phyloP scores from a whole-genome alignment of 2,888 invertebrate genomes.

The Agrochola macilenta region DNA sequence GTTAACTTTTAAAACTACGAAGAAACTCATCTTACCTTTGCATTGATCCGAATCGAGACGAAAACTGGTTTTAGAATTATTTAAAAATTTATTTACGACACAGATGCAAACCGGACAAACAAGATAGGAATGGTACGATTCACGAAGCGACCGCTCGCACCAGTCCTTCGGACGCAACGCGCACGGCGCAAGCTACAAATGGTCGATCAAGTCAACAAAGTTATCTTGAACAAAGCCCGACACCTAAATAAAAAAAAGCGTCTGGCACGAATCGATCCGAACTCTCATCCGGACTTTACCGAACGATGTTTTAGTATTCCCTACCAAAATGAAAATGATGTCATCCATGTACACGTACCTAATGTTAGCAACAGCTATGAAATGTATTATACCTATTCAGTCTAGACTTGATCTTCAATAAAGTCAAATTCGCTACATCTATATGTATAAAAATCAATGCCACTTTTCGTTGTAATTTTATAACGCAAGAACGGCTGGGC shows the following conservation, averaged over 20 bases:
- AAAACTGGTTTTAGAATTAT: conserved; percentile 46
- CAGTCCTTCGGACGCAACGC: conserved; percentile 33
- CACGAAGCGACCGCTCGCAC: conserved; percentile 9
- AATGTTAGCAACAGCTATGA: not conserved
- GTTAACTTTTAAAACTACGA: not conserved
- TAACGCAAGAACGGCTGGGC: too few relatives aligned
- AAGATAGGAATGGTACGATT: conserved; percentile 19
- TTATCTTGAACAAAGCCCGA: conserved; percentile 32
- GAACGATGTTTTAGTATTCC: conserved; percentile 24
- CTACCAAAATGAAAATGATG: conserved; percentile 33
- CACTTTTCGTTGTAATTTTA: too few relatives aligned
- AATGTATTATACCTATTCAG: not conserved
- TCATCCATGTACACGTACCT: conserved; percentile 16
- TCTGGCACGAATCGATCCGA: conserved; percentile 45
- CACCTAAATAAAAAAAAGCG: conserved; percentile 41
- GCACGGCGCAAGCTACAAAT: conserved; percentile 41
- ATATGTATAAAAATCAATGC: too few relatives aligned
- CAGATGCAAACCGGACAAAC: conserved; percentile 47
- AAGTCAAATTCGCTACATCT: not conserved
- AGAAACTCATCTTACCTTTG: conserved; percentile 51
- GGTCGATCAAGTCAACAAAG: conserved; percentile 45
- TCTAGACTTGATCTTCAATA: not conserved
- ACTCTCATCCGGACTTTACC: conserved; percentile 43
- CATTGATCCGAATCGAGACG: conserved; percentile 24
- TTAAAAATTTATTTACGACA: conserved; percentile 41